phyloP scores from a whole-genome alignment of 2,113 vertebrate genomes.

The Mionectes macconnelli region DNA sequence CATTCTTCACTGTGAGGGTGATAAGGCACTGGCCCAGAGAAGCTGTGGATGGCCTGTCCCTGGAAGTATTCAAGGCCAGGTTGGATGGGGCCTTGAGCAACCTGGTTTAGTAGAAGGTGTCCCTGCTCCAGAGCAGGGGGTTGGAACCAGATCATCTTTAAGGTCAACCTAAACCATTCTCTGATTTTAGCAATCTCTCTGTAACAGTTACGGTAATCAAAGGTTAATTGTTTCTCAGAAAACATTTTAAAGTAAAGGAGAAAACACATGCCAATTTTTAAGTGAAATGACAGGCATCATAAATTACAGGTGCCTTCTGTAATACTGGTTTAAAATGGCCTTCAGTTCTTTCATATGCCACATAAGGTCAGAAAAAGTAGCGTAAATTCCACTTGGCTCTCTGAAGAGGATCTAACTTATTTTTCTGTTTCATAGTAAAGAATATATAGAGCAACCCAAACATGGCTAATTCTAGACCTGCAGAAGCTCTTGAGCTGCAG shows the following conservation, averaged over 20 bases:
- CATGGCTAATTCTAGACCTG: not conserved
- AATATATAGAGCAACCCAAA: accelerated
- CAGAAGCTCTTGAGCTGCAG: not conserved
- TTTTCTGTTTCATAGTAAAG: not conserved
- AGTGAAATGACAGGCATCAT: not conserved
- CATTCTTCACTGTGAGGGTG: not conserved
- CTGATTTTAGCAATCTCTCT: not conserved
- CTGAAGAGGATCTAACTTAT: not conserved
- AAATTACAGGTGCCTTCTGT: not conserved
- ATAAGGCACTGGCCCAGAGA: not conserved
- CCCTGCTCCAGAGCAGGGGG: not conserved
- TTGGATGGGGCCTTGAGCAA: not conserved
- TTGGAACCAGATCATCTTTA: not conserved
- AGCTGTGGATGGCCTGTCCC: not conserved
- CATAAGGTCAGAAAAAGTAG: not conserved
- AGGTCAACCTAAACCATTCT: not conserved
- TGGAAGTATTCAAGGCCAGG: not conserved
- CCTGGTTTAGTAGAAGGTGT: not conserved
- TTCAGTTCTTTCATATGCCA: not conserved
- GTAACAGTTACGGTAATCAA: not conserved
- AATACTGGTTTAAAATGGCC: not conserved
- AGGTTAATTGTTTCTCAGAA: not conserved
- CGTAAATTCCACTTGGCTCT: not conserved
- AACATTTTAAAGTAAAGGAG: not conserved
- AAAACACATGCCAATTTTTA: not conserved